Evolutionary conservation across 1,140 invertebrate species (phyloP).

Genomic region (Pentalonia nigronervosa): DNA sequence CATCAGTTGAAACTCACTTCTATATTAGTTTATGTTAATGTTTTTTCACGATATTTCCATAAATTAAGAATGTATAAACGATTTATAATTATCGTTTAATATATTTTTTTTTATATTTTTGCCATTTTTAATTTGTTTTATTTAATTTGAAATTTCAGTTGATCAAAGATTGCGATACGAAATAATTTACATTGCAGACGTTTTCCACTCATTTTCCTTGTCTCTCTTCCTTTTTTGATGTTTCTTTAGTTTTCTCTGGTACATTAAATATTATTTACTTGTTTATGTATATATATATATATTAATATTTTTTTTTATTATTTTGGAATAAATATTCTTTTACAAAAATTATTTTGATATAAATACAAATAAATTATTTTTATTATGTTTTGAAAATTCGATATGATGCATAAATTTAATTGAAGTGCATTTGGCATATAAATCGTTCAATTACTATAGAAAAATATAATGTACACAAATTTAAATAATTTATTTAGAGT

Average conservation of each 20-base stretch:
- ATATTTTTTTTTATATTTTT: neutral
- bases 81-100: neutral
- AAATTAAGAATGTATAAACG: neutral
- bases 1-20: neutral
- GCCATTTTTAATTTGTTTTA: neutral
- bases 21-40: neutral
- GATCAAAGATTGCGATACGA: neutral
- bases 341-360: neutral
- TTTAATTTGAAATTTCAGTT: neutral
- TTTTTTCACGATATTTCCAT: neutral
- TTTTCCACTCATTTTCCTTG: neutral
- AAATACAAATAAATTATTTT: neutral
- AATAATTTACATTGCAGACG: slow-evolving; percentile 5
- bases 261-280: neutral
- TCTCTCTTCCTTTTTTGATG: neutral
- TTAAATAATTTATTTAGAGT: neutral
- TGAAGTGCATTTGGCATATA: neutral
- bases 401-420: neutral
- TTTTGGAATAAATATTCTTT: neutral
- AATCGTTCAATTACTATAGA: neutral
- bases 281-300: neutral
- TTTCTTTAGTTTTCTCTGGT: neutral
- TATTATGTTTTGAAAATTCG: neutral
- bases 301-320: neutral
- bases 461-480: neutral